Conservation (phyloP, 2,797 vertebrate species). For the Ibycter americanus region DNA sequence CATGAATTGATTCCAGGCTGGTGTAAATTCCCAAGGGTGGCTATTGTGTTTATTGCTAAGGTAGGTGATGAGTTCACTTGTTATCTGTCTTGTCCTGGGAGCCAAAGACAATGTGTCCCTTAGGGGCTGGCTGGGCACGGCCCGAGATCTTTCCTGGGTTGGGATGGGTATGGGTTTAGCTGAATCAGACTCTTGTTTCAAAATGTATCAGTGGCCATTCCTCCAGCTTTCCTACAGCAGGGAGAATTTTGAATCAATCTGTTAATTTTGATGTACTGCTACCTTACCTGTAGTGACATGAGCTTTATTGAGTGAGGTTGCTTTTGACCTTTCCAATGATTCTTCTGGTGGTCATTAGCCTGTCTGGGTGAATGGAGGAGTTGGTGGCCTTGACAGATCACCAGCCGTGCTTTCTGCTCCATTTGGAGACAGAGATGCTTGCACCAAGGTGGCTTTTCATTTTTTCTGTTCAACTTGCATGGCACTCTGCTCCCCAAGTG, state of each 20-base stretch:
- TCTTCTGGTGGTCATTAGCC: not conserved
- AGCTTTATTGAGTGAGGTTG: not conserved
- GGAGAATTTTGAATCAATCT: not conserved
- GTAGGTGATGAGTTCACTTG: not conserved
- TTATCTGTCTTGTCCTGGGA: constrained; percentile 13
- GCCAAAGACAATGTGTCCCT: not conserved
- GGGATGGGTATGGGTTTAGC: not conserved
- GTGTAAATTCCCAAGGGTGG: not conserved
- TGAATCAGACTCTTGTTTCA: not conserved
- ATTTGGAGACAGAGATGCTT: not conserved
- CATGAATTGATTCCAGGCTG: not conserved
- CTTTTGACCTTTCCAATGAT: not conserved
- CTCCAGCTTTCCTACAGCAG: not conserved
- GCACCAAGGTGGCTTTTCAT: not conserved
- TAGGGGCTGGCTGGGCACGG: fast-evolving
- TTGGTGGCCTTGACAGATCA: not conserved
- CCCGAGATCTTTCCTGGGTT: not conserved
- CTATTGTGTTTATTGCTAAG: not conserved
- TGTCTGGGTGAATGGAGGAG: not conserved
- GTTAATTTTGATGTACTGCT: not conserved
- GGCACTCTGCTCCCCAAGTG: not conserved
- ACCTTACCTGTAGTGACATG: not conserved
- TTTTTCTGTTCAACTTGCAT: not conserved
- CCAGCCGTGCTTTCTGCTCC: not conserved
- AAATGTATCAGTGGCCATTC: not conserved